Evolutionary conservation across 1,140 invertebrate genomes (phyloP).

Genomic region (Sarcophaga peregrina): DNA sequence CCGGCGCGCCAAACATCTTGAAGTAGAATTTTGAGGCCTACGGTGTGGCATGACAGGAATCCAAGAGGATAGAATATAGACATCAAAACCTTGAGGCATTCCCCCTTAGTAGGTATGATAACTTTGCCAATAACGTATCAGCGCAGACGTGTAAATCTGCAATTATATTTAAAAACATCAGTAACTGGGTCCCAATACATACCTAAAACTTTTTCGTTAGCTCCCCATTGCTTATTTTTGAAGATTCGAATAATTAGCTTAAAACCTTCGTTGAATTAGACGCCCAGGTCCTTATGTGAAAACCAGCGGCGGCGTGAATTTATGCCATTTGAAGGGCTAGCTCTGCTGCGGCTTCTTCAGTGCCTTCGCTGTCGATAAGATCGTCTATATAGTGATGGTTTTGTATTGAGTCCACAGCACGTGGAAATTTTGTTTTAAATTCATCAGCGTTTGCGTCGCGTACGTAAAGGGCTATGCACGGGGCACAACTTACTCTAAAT

Average conservation of each 20-base stretch:
- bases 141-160: conserved; percentile 28
- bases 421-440: conserved; percentile 43
- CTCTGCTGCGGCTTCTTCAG: too few relatives aligned
- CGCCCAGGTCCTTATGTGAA: conserved; percentile 48
- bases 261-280: conserved; percentile 22
- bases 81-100: too few relatives aligned
- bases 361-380: too few relatives aligned
- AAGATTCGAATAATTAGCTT: not conserved
- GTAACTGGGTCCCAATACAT: too few relatives aligned
- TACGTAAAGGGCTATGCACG: conserved; percentile 52
- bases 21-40: too few relatives aligned
- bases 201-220: conserved; percentile 39
- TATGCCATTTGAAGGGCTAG: conserved; percentile 47
- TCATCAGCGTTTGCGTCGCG: conserved; percentile 50
- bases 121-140: not conserved
- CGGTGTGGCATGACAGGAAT: too few relatives aligned
- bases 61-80: too few relatives aligned
- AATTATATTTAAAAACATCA: conserved; percentile 29
- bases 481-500: conserved; percentile 57
- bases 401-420: conserved; percentile 54
- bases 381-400: too few relatives aligned
- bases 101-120: conserved; percentile 53
- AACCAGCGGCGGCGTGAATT: conserved; percentile 49
- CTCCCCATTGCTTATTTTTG: not conserved
- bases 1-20: conserved; percentile 57